These are phyloP conservation scores for Tetragonula carbonaria DNA, from an alignment of 2,888 invertebrate species.

Conservation along the genomic window DNA sequence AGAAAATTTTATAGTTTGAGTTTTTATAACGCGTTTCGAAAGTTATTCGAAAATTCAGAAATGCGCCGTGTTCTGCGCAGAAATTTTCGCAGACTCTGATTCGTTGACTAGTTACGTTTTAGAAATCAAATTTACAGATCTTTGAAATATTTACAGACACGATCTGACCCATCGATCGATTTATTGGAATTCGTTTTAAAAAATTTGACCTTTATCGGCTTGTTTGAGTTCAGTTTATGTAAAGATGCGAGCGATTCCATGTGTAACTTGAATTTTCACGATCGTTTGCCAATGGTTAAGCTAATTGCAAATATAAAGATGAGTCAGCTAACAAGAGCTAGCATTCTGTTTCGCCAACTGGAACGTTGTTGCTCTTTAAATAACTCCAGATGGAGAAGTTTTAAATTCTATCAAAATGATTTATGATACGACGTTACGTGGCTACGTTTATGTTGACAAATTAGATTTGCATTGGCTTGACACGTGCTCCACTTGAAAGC, in stretches of 20 bases:
- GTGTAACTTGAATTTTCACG: not conserved
- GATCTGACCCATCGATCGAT: no score
- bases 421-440: not conserved
- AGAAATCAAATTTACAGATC: no score
- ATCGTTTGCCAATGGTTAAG: not conserved
- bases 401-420: not conserved
- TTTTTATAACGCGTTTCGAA: no score
- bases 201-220: not conserved
- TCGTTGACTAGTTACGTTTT: no score
- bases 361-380: constrained; percentile 12
- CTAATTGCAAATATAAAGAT: not conserved
- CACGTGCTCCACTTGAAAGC: not conserved
- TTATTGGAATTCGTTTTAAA: no score
- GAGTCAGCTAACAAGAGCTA: constrained; percentile 9
- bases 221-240: not conserved
- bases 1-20: no score
- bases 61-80: no score
- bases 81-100: no score
- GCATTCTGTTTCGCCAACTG: constrained; percentile 2
- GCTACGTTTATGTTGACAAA: constrained; percentile 4
- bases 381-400: constrained; percentile 1
- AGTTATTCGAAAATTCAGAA: no score
- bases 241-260: not conserved
- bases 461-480: constrained; percentile 2
- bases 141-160: no score